phyloP scores from a whole-genome alignment of 2,888 invertebrate species.

The Mythimna ferrago region DNA sequence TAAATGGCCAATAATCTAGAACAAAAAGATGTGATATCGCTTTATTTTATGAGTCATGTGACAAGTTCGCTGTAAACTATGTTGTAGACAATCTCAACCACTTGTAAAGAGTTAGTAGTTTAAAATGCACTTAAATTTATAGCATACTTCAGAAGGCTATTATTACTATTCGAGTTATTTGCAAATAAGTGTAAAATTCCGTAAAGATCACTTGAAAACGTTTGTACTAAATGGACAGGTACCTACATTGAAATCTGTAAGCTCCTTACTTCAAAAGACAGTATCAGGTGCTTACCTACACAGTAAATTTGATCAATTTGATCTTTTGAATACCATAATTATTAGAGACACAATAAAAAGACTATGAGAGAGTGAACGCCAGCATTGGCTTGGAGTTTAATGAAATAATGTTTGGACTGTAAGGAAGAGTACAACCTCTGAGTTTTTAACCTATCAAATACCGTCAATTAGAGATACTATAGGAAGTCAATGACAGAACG shows the following conservation, averaged over 20 bases:
- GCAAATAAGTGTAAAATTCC: neutral
- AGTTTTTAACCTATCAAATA: neutral
- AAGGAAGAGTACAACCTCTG: neutral
- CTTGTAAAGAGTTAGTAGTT: neutral
- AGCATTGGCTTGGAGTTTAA: too few relatives aligned
- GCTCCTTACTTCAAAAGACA: neutral
- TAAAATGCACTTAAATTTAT: neutral
- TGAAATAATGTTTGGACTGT: neutral
- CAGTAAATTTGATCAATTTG: neutral
- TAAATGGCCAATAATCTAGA: neutral
- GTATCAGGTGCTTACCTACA: neutral
- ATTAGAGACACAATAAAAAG: too few relatives aligned
- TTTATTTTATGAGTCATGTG: conserved; percentile 10
- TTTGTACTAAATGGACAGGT: too few relatives aligned
- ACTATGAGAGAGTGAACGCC: too few relatives aligned
- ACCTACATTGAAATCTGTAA: neutral
- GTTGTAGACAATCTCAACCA: neutral
- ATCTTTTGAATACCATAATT: too few relatives aligned
- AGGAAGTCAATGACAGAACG: too few relatives aligned
- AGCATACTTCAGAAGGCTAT: neutral
- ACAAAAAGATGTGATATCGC: neutral
- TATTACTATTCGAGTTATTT: neutral
- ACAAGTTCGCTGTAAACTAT: conserved; percentile 9
- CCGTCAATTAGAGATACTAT: too few relatives aligned
- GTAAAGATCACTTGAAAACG: neutral